Evolutionary conservation across 1,140 invertebrate genomes (phyloP), one percentile per base, ranked within the genome.

Genomic region (Caenorhabditis brenneri): DNA sequence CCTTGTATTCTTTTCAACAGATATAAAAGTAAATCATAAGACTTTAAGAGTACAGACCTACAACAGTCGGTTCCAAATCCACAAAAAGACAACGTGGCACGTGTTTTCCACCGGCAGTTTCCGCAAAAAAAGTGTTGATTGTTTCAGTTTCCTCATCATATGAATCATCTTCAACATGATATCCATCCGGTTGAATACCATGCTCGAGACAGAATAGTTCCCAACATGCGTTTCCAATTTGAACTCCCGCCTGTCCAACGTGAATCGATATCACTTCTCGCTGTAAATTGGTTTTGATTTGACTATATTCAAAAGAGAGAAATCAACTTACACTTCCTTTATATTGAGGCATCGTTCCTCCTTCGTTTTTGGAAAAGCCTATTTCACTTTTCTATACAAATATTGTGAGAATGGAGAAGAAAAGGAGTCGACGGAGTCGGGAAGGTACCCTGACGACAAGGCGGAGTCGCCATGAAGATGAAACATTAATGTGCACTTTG

Each of bases 221-320:
- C 93, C 93, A 93, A 88, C 93, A 93, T 49, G 93, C 94, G 90
- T 95, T 95, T 86, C 95, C 95, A 90, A 96, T 95, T 92, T 96
- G 95, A 4, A 95, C 95, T 65, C 95, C 95, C 82, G 95, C 95
- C 92, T 96, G 95, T 78, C 95, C 95, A 88, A 96, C 93, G 91
- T 96, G 95, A 84, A 95, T 93, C 87, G 94, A 95, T 88, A 96
- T 94, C 89, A 94, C 95, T 93, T 96, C 95, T 10, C 88, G 85
- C 92, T 96, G 95, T n/a, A 79, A 84, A 79, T 92, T 89, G 92
- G 91, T 39, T 39, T 15, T 46, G 24, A 19, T 27, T 24, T n/a
- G 2, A n/a, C 22, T 7, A 36, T 10, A 3, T 27, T n/a, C 1
- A 51, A 19, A n/a, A 22, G 0, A 29, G 27, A 55, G 22, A 55